Conservation (phyloP, 2,888 invertebrate genomes). For the Philopedon plagiatum region DNA sequence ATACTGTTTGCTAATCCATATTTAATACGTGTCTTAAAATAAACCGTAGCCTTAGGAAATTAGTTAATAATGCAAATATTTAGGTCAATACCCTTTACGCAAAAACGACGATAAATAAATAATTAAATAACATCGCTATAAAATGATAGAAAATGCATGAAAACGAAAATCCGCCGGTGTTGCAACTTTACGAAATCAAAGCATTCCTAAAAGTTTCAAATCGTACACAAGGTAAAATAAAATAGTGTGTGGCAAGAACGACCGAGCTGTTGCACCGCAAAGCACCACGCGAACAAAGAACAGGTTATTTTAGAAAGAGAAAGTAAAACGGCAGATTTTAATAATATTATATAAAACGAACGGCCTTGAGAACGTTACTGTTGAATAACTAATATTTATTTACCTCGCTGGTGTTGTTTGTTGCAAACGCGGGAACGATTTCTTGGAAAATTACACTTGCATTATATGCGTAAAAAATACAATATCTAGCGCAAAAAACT, state of each 20-base stretch:
- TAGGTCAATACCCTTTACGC: constrained; percentile 10
- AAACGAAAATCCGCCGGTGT: constrained; percentile 1
- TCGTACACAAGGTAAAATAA: constrained; percentile 4
- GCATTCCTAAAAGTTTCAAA: constrained; percentile 13
- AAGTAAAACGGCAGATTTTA: constrained; percentile 25
- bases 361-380: constrained; percentile 40
- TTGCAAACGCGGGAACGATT: background rate
- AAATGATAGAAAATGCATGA: background rate
- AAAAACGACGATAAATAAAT: constrained; percentile 4
- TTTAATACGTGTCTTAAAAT: no score
- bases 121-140: constrained; percentile 5
- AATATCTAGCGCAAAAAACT: background rate
- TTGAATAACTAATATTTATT: constrained; percentile 41
- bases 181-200: constrained; percentile 12
- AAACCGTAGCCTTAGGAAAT: background rate
- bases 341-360: constrained; percentile 26
- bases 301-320: constrained; percentile 39
- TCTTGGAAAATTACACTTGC: background rate
- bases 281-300: constrained; percentile 17
- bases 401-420: constrained; percentile 10
- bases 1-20: no score
- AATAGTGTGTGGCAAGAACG: background rate
- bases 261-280: constrained; percentile 8
- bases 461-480: constrained; percentile 1
- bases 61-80: background rate